Evolutionary conservation across 1,140 invertebrate species (phyloP).

Genomic region (Hesperophylax magnus): DNA sequence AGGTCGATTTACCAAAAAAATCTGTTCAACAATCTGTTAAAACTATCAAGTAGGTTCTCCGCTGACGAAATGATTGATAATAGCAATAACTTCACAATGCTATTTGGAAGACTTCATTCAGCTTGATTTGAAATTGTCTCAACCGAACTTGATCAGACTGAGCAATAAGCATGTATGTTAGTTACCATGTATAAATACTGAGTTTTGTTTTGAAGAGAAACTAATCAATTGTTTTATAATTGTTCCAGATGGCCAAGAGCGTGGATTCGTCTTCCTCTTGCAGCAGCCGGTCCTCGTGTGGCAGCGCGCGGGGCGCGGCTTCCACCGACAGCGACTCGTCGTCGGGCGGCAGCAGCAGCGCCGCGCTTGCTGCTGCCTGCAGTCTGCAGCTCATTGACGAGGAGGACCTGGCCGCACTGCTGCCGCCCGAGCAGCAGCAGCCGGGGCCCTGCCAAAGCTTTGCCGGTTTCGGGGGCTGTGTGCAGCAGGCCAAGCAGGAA

Average conservation of each 20-base stretch:
- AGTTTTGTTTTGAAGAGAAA: too few species aligned
- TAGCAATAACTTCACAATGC: too few species aligned
- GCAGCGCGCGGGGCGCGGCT: not conserved
- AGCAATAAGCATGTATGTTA: too few species aligned
- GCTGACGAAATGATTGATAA: too few species aligned
- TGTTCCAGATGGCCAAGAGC: constrained; percentile 8
- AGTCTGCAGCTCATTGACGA: constrained; percentile 68
- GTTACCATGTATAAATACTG: too few species aligned
- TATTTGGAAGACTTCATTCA: too few species aligned
- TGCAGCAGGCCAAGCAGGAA: constrained; percentile 51
- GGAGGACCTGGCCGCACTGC: constrained; percentile 77
- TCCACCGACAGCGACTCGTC: constrained; percentile 25
- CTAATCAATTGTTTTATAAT: not conserved
- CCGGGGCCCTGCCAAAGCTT: not conserved
- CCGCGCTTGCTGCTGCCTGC: constrained; percentile 66
- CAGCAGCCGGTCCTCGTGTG: not conserved
- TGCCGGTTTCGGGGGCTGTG: constrained; percentile 16
- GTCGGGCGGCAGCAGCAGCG: constrained; percentile 64
- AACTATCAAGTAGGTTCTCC: too few species aligned
- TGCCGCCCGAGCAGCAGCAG: constrained; percentile 72
- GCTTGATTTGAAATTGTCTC: too few species aligned
- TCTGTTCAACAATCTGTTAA: too few species aligned
- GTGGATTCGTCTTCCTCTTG: constrained; percentile 11
- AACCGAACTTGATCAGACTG: too few species aligned
- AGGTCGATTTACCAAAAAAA: too few species aligned